phyloP scores from a whole-genome alignment of 2,888 invertebrate species.

The Macrosiphum euphorbiae region DNA sequence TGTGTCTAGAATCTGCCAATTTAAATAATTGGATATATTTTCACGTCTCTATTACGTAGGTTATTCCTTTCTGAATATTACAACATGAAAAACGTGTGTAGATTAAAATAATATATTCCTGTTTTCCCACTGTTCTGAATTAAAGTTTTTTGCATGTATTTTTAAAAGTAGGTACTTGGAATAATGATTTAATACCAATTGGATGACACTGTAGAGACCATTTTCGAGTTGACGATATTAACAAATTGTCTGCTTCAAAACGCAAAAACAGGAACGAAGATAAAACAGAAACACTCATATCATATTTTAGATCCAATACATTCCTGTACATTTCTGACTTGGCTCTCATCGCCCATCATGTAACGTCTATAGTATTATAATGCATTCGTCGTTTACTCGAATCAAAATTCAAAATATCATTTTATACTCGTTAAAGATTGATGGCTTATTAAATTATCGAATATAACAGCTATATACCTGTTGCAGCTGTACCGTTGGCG shows the following conservation, averaged over 20 bases:
- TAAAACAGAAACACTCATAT: not conserved
- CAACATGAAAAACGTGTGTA: not conserved
- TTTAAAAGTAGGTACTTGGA: not conserved
- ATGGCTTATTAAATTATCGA: slow-evolving; percentile 25
- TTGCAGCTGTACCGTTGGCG: not conserved
- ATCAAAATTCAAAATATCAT: not conserved
- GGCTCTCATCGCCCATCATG: not conserved
- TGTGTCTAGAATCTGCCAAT: not conserved
- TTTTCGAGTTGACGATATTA: not conserved
- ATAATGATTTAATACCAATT: not conserved
- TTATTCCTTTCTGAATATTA: not conserved
- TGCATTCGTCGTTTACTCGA: not conserved
- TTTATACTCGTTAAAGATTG: not conserved
- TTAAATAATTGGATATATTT: not conserved
- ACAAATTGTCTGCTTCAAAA: not conserved
- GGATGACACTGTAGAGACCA: not conserved
- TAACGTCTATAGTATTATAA: not conserved
- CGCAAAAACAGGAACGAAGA: not conserved
- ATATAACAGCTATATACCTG: not conserved
- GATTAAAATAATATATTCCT: too few relatives aligned
- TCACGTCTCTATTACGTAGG: not conserved
- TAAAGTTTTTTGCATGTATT: not conserved
- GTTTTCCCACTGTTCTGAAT: not conserved
- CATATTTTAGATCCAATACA: not conserved
- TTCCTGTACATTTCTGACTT: not conserved